Conservation (phyloP, 2,797 vertebrate species). For the Astyanax mexicanus region DNA sequence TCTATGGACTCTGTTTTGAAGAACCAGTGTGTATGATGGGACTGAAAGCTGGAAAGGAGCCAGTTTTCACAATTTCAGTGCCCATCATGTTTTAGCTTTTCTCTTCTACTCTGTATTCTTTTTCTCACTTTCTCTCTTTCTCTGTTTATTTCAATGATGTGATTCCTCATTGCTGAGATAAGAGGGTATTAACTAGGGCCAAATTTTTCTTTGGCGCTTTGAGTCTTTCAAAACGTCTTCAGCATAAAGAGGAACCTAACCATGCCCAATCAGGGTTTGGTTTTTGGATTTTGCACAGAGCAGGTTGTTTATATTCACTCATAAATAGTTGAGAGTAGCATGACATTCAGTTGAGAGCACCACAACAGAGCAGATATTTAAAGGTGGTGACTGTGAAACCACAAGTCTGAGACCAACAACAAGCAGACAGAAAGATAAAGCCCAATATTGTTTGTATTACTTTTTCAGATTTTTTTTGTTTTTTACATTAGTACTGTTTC, state of each 20-base stretch:
- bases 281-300: slow-evolving; percentile 11
- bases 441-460: no score
- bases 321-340: background rate
- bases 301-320: background rate
- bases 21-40: slow-evolving; percentile 39
- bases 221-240: slow-evolving; percentile 5
- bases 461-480: background rate
- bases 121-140: slow-evolving; percentile 16
- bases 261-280: slow-evolving; percentile 16
- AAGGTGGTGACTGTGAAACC: background rate
- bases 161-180: background rate
- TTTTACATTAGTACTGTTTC: no score
- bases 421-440: background rate
- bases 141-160: slow-evolving; percentile 10
- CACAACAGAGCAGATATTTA: background rate
- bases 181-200: slow-evolving; percentile 3
- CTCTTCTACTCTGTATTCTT: slow-evolving; percentile 26
- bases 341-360: background rate
- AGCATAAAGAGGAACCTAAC: slow-evolving; percentile 21
- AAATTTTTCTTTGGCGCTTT: background rate
- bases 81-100: slow-evolving; percentile 27
- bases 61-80: slow-evolving; percentile 12
- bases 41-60: slow-evolving; percentile 25
- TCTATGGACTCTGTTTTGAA: slow-evolving; percentile 44
- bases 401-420: no score